Base-by-base conservation (phyloP, 2,797 vertebrate species). In the Halcyon leucocephala region DNA sequence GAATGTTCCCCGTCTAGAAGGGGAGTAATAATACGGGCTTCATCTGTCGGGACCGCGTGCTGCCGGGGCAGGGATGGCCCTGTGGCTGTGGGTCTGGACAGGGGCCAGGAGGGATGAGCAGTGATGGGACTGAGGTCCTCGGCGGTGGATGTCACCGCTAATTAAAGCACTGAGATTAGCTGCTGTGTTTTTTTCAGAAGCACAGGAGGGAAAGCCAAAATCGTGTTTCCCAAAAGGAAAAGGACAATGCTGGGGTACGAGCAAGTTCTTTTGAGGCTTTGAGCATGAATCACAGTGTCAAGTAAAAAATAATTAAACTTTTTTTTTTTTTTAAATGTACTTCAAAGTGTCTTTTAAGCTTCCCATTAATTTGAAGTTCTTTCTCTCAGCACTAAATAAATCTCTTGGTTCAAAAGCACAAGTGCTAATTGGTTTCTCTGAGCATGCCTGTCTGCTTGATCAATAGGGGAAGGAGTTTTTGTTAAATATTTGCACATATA, bases 241-340 rank as follows among this genome's bases (percentile, higher is more conserved):
- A 95, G 77, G 89, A 54, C 70, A 74, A 48, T 55, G 22, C 33
- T 62, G 41, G 80, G 58, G 51, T 86, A 80, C 7, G 70, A 95
- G 41, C 80, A 39, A 86, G 82, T 84, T 93, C 95, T 91, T 95
- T 86, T 74, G 93, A 96, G 87, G 85, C 60, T 79, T 89, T 89
- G 78, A 93, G 83, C 69, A 76, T 92, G 91, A 95, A 96, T 90
- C 94, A 94, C 87, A 94, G 71, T 95, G 91, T 92, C 95, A 85
- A 96, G 81, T 95, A 69, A 96, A 90, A 94, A 97, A 91, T 95
- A 97, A 96, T 95, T 95, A 95, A 95, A 96, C 78, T 96, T 93
- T 44, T 65, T 82, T 95, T 95, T 86, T 89, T 93, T 86, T 82
- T 92, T 69, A 88, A 96, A 96, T 54, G 62, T 89, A 91, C 92